These are phyloP conservation scores for Drosophila orena DNA, from an alignment of 1,140 invertebrate species.

Conservation along the genomic window DNA sequence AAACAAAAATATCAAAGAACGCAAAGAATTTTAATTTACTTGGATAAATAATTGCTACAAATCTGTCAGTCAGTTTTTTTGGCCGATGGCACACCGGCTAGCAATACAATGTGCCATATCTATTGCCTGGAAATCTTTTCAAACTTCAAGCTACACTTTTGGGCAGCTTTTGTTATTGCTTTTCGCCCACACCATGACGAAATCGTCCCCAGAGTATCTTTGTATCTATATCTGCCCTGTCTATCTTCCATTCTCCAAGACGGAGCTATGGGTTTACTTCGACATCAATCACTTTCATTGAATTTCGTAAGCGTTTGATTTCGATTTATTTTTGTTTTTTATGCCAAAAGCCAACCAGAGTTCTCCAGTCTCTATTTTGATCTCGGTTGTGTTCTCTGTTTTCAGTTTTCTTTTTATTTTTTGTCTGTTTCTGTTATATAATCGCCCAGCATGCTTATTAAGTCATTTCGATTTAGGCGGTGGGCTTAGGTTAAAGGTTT, in stretches of 20 bases:
- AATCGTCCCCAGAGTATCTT: conserved; percentile 14
- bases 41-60: conserved; percentile 70
- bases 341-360: conserved; percentile 18
- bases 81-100: conserved; percentile 42
- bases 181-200: conserved; percentile 38
- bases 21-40: conserved; percentile 24
- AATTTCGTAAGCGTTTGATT: conserved; percentile 68
- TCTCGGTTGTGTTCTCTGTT: conserved; percentile 13
- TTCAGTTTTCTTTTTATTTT: conserved; percentile 25
- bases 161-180: conserved; percentile 37
- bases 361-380: conserved; percentile 14
- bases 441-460: conserved; percentile 67
- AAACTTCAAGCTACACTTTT: conserved; percentile 39
- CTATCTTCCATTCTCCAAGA: conserved; percentile 41
- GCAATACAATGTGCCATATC: conserved; percentile 31
- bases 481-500: conserved; percentile 38
- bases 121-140: conserved; percentile 40
- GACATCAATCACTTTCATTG: conserved; percentile 83
- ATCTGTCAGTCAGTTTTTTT: conserved; percentile 60
- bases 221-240: conserved; percentile 30
- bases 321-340: conserved; percentile 12
- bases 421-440: conserved; percentile 55
- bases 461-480: conserved; percentile 66
- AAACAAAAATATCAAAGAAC: neutral
- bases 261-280: conserved; percentile 50